These are phyloP conservation scores for Drosophila truncata DNA, from an alignment of 1,140 invertebrate genomes.

Conservation along the genomic window DNA sequence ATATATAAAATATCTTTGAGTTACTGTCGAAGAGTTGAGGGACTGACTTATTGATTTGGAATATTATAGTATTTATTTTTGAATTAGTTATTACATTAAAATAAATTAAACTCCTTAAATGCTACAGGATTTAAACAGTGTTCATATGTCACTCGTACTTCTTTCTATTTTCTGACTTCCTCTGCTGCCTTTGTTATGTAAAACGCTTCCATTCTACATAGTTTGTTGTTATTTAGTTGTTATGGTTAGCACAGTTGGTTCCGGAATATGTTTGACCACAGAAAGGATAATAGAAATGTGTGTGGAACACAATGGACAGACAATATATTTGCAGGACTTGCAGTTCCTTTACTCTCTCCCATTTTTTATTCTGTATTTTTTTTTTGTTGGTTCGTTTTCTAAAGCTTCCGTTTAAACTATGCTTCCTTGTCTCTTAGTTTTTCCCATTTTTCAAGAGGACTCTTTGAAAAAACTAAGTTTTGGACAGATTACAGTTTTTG, in stretches of 20 bases:
- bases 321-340: slow-evolving; percentile 14
- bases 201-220: slow-evolving; percentile 2
- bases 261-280: slow-evolving; percentile 37
- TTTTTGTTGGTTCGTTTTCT: neutral
- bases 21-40: neutral
- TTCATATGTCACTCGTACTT: neutral
- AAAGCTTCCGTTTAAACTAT: slow-evolving; percentile 17
- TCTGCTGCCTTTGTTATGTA: slow-evolving; percentile 12
- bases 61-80: too few species aligned
- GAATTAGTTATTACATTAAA: neutral
- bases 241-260: slow-evolving; percentile 15
- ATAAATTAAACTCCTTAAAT: neutral
- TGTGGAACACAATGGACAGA: neutral
- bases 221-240: slow-evolving; percentile 20
- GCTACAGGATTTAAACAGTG: neutral
- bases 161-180: neutral
- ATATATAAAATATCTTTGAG: slow-evolving; percentile 2
- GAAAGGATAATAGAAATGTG: slow-evolving; percentile 17
- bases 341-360: neutral
- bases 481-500: neutral
- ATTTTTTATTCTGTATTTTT: neutral
- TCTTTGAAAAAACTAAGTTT: neutral
- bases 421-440: neutral
- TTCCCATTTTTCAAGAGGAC: neutral
- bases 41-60: neutral